Percentiles rank a stretch among this genome's conserved stretches.
These are phyloP conservation scores for Ascaphus truei DNA, from an alignment of 2,113 vertebrate species.

Conservation along the genomic window DNA sequence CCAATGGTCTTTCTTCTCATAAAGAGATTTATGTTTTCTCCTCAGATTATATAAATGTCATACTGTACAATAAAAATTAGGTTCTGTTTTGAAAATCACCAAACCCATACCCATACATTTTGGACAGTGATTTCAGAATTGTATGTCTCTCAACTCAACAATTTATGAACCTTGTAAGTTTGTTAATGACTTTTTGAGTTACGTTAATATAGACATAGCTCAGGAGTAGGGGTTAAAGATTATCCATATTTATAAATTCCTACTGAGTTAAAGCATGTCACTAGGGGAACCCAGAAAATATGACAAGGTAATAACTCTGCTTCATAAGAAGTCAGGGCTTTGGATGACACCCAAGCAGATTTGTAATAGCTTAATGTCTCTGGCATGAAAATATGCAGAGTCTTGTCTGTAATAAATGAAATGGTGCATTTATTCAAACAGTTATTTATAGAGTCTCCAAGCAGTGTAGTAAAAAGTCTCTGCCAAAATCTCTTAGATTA, in stretches of 20 bases:
- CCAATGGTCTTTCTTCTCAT: no score
- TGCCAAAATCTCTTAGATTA: slow-evolving; percentile 8
- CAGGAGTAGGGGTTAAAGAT: not conserved
- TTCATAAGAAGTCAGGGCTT: not conserved
- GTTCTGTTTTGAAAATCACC: no score
- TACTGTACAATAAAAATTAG: no score
- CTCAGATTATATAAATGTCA: no score
- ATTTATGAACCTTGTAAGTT: not conserved
- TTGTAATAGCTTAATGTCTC: slow-evolving; percentile 29
- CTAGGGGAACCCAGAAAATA: not conserved
- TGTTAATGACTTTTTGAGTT: not conserved
- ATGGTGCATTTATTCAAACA: slow-evolving; percentile 11
- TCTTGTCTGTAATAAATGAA: slow-evolving; percentile 26
- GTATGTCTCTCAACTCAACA: no score
- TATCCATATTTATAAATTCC: slow-evolving; percentile 1
- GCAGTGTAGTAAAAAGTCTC: not conserved
- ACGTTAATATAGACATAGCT: not conserved
- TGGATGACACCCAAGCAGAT: slow-evolving; percentile 21
- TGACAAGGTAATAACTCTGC: slow-evolving; percentile 2
- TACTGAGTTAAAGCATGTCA: slow-evolving; percentile 11
- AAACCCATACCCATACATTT: no score
- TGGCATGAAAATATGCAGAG: slow-evolving; percentile 5
- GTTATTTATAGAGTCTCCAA: slow-evolving; percentile 26
- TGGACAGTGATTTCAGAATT: no score
- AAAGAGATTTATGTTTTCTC: no score